Evolutionary conservation across 2,888 invertebrate species (phyloP).

Genomic region (Pyrrhia umbra): DNA sequence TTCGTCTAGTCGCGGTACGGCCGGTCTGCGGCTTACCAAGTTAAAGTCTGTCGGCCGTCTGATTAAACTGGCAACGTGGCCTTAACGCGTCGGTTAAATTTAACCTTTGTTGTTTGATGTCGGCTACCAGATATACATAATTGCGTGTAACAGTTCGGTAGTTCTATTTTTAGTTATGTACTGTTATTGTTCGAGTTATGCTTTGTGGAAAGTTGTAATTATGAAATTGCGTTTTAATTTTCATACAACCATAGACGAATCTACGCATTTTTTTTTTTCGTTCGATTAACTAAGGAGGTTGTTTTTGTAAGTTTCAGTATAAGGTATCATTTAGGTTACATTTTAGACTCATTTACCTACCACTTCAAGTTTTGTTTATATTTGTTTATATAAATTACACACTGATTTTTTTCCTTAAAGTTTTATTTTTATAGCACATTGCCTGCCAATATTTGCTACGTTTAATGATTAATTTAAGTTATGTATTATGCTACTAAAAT

Average conservation of each 20-base stretch:
- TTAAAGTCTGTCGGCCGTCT: slow-evolving; percentile 48
- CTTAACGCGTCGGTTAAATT: slow-evolving; percentile 60
- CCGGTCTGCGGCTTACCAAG: slow-evolving; percentile 49
- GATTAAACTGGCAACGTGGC: slow-evolving; percentile 55
- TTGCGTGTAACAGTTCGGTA: slow-evolving; percentile 27
- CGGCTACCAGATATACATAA: slow-evolving; percentile 24
- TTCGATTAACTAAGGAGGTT: neutral
- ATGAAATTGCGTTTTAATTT: neutral
- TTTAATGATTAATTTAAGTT: too few species aligned
- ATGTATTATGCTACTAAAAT: too few species aligned
- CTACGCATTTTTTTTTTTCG: neutral
- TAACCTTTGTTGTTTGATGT: slow-evolving; percentile 58
- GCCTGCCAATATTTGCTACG: too few species aligned
- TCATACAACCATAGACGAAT: neutral
- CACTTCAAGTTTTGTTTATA: too few species aligned
- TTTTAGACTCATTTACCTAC: too few species aligned
- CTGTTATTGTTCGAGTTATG: slow-evolving; percentile 1
- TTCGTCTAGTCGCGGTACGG: slow-evolving; percentile 35
- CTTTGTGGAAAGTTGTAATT: neutral
- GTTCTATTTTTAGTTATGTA: slow-evolving; percentile 32
- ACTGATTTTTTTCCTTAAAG: too few species aligned
- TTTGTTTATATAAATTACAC: too few species aligned
- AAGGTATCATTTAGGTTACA: too few species aligned
- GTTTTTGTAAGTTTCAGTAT: neutral
- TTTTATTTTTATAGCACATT: too few species aligned